A percentile compares a stretch with the other conserved stretches of the same genome.
phyloP scores from a whole-genome alignment of 2,888 invertebrate species.

The Suillia variegata region DNA sequence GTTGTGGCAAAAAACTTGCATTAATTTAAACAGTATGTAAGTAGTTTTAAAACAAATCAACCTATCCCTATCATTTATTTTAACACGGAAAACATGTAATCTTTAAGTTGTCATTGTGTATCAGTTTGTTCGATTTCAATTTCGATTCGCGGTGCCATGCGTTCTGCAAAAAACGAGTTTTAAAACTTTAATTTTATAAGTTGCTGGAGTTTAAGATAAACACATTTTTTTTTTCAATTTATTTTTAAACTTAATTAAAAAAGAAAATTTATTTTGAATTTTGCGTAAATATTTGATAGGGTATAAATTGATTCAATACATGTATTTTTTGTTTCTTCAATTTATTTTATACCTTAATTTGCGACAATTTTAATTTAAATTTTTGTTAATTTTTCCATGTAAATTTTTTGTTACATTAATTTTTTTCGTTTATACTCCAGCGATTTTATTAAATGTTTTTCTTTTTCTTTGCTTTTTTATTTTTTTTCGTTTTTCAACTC shows the following conservation, averaged over 20 bases:
- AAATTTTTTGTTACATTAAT: slow-evolving; percentile 25
- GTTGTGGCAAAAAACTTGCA: too few relatives aligned
- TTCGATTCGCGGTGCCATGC: slow-evolving; percentile 15
- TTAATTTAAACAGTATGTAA: too few relatives aligned
- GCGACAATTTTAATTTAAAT: too few relatives aligned
- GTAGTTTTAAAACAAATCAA: slow-evolving; percentile 27
- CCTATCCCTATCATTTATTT: slow-evolving; percentile 36
- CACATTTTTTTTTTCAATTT: not conserved
- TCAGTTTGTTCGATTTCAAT: too few relatives aligned
- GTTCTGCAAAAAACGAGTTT: slow-evolving; percentile 32
- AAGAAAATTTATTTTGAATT: not conserved
- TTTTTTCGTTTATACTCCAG: slow-evolving; percentile 44
- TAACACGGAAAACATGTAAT: too few relatives aligned
- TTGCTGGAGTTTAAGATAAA: slow-evolving; percentile 35
- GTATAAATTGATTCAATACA: slow-evolving; percentile 15
- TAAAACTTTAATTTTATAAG: slow-evolving; percentile 24
- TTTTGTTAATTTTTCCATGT: slow-evolving; percentile 19
- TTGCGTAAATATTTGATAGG: slow-evolving; percentile 32
- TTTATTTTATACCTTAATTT: not conserved
- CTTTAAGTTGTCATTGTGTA: too few relatives aligned
- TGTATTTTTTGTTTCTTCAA: not conserved
- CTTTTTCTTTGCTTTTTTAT: slow-evolving; percentile 45
- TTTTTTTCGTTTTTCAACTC: slow-evolving; percentile 46
- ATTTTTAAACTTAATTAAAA: not conserved
- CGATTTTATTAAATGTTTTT: slow-evolving; percentile 56